Evolutionary conservation across 1,140 invertebrate genomes (phyloP).

Genomic region (Chelonus insularis): DNA sequence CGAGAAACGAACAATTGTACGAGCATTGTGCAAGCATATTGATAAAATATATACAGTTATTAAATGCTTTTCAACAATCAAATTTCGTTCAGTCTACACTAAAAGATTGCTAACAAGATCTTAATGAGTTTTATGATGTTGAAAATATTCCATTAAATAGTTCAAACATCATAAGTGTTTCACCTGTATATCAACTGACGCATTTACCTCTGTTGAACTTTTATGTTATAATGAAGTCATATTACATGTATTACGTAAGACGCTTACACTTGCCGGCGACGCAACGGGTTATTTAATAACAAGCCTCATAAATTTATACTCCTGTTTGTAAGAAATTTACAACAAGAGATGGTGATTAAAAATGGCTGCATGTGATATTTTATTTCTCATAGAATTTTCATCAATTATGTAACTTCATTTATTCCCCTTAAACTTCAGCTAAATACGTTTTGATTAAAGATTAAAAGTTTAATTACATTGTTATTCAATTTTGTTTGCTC

Average conservation of each 20-base stretch:
- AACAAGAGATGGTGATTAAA: conserved; percentile 17
- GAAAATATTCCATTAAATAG: background rate
- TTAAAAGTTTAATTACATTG: no score
- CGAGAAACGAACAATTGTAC: background rate
- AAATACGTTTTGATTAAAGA: no score
- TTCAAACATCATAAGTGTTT: background rate
- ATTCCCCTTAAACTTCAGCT: no score
- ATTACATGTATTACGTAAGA: background rate
- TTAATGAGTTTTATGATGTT: background rate
- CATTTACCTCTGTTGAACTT: conserved; percentile 2
- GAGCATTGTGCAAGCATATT: background rate
- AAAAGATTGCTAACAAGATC: no score
- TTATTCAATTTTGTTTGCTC: no score
- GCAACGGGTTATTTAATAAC: conserved; percentile 35
- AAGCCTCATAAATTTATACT: conserved; percentile 35
- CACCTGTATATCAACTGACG: no score
- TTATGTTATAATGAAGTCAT: conserved; percentile 8
- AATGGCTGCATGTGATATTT: no score
- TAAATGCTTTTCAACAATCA: background rate
- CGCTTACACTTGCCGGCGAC: background rate
- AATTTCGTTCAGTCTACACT: no score
- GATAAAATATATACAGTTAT: background rate
- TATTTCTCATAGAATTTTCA: no score
- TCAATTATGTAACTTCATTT: no score
- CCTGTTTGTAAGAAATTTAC: conserved; percentile 24